phyloP scores from a whole-genome alignment of 2,797 vertebrate species.

The Holocentrus rufus region DNA sequence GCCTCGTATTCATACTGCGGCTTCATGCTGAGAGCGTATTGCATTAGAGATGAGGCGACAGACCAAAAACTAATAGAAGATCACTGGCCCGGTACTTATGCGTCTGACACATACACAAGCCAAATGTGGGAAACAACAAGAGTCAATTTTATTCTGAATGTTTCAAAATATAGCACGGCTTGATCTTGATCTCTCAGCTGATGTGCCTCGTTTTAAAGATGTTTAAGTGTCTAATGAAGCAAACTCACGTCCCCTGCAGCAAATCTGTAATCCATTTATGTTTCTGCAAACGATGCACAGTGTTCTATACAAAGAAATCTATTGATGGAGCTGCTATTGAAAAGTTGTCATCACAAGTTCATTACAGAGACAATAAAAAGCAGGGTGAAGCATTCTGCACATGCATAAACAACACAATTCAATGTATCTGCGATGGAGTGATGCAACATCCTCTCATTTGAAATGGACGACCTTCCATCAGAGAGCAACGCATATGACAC shows the following conservation, averaged over 20 bases:
- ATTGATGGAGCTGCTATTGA: too few relatives aligned
- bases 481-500: not conserved
- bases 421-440: too few relatives aligned
- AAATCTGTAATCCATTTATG: too few relatives aligned
- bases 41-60: not conserved
- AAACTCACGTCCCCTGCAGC: too few relatives aligned
- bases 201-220: not conserved
- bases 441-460: too few relatives aligned
- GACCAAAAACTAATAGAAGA: not conserved
- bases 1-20: not conserved
- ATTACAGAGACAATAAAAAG: too few relatives aligned
- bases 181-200: not conserved
- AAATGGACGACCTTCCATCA: too few relatives aligned
- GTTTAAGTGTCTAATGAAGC: not conserved
- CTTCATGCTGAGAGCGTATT: not conserved
- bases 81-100: not conserved
- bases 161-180: not conserved
- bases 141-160: too few relatives aligned
- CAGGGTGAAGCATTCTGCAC: too few relatives aligned
- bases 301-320: too few relatives aligned
- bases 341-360: too few relatives aligned
- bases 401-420: not conserved
- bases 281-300: too few relatives aligned
- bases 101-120: not conserved
- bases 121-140: not conserved